Percentiles rank a stretch among this genome's conserved stretches.
These are phyloP conservation scores for Myopa testacea DNA, from an alignment of 2,888 invertebrate genomes.

Conservation along the genomic window DNA sequence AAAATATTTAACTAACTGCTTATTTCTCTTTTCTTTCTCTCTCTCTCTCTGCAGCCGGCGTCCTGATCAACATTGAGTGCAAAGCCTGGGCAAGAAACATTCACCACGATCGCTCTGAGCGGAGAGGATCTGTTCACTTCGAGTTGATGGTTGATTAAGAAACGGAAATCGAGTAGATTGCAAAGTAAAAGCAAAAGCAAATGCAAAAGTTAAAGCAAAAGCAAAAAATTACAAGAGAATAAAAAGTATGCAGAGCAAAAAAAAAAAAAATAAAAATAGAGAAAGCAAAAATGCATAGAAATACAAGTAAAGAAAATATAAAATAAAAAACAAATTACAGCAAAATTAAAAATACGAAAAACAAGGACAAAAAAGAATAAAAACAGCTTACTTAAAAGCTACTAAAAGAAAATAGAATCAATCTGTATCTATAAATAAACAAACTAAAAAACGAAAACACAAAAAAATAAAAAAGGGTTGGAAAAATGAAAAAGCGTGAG, in stretches of 20 bases:
- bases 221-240: conserved; percentile 35
- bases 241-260: conserved; percentile 36
- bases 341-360: conserved; percentile 42
- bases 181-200: conserved; percentile 36
- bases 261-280: conserved; percentile 40
- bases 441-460: conserved; percentile 5
- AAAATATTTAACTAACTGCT: too few relatives aligned
- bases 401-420: conserved; percentile 52
- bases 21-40: background rate
- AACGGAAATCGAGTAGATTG: conserved; percentile 46
- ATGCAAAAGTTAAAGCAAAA: conserved; percentile 38
- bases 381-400: background rate
- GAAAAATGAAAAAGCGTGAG: background rate
- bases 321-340: conserved; percentile 49
- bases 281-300: conserved; percentile 42
- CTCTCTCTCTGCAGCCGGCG: conserved; percentile 74
- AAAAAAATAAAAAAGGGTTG: conserved; percentile 51
- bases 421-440: background rate
- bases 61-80: conserved; percentile 92
- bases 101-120: conserved; percentile 86
- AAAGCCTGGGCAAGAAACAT: conserved; percentile 94
- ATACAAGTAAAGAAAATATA: conserved; percentile 45
- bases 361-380: conserved; percentile 40
- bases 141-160: conserved; percentile 91
- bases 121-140: conserved; percentile 93